Base-by-base conservation (phyloP, 2,113 vertebrate species). In the Parotia lawesii region DNA sequence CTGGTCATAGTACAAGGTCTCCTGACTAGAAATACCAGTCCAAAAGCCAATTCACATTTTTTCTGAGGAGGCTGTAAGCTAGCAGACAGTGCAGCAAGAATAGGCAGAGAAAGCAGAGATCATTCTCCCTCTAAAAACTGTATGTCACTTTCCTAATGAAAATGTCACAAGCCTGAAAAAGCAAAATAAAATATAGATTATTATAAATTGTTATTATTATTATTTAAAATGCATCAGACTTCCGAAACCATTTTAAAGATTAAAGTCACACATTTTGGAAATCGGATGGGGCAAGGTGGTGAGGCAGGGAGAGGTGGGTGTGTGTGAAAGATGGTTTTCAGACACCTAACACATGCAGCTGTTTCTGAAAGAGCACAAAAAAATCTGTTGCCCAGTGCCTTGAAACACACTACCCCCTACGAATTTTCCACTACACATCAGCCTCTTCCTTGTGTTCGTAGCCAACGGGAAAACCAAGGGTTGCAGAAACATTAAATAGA, bases 221-320 rank as follows among this genome's bases (percentile, higher is more conserved):
- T 91, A 31, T 51, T 53, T 9, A 19, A 37, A 71, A n/a, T 57
- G 15, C 25, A 80, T 28, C 33, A 54, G 31, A 56, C n/a, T 65
- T 67, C 50, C 29, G 74, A 90, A 88, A 70, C 15, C 5, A 79
- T 22, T 66, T 29, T 16, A 33, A 51, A 67, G 24, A 29, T 44
- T 61, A 40, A 83, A 92, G 58, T 44, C 7, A 11, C 25, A 16
- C 6, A 45, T 37, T 77, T 51, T 10, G 5, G 38, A 53, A 75
- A 62, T 54, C 2, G 2, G 21, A 66, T 74, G 11, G 15, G 19
- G 6, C 0, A 1, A 3, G 8, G 38, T 25, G 15, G 29, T 9
- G 4, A 35, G 21, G 10, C 3, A 5, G 33, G 15, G 7, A 65
- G 15, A 67, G 10, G 10, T 42, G 15, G 3, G 10, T 15, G 7